Base-by-base conservation (phyloP, 1,140 invertebrate species). In the Triops cancriformis region DNA sequence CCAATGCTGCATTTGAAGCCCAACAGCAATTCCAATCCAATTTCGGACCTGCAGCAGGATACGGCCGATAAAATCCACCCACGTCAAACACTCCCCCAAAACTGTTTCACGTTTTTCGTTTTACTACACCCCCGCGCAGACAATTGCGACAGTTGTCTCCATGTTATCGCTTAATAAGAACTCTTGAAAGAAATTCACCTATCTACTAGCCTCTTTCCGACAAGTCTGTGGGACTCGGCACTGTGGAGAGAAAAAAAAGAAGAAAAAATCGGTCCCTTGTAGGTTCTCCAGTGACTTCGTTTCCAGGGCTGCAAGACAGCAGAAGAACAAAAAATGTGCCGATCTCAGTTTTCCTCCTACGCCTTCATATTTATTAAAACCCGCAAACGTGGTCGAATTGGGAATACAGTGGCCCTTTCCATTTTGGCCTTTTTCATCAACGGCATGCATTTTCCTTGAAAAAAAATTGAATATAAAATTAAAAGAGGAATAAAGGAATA, bases 61-160 rank as follows among this genome's bases (percentile, higher is more conserved):
- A 78, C 26, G 77, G 77, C 14, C 77, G 77, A n/a, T 78, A 78
- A 78, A 77, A 77, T n/a, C 51, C 51, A n/a, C n/a, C 51, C 51
- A 64, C 51, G 14, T 23, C 51, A 64, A 64, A 64, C 51, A 64
- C 51, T 64, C 51, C 7, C n/a, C 31, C 51, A 64, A 18, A 18
- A 64, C 51, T 64, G 14, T 64, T 23, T 18, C 51, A 14, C 23
- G 14, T 64, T 64, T n/a, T 64, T 64, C 51, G 51, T 64, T 64
- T 64, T 64, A 64, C 51, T 23, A 64, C 51, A 64, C 51, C 51
- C 51, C 51, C 51, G 51, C 51, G n/a, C 51, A 64, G 14, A 18
- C 51, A 64, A 64, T 64, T 64, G 51, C 51, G 23, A 64, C 23
- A 14, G 18, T 64, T 64, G 51, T 64, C 51, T 64, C 51, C 51